Conservation (phyloP, 2,113 vertebrate genomes). For the Phyllostomus hastatus region DNA sequence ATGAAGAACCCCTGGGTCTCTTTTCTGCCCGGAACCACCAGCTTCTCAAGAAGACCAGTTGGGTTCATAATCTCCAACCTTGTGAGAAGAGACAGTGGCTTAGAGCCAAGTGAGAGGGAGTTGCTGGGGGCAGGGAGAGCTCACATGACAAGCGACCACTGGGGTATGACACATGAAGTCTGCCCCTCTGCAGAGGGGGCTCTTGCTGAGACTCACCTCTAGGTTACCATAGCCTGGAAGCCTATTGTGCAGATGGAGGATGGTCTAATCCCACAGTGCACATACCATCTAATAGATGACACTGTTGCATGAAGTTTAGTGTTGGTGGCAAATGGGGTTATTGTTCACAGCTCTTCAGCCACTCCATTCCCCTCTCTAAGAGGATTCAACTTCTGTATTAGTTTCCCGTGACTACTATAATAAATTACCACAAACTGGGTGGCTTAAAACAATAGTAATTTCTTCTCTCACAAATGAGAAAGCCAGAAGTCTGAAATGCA, state of each 20-base stretch:
- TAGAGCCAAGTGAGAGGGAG: not conserved
- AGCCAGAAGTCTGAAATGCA: not conserved
- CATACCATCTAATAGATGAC: rapidly evolving
- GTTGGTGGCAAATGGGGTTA: not conserved
- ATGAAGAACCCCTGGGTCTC: rapidly evolving
- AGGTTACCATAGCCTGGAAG: no score
- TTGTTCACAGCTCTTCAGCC: not conserved
- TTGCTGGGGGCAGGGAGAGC: rapidly evolving
- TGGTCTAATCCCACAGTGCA: not conserved
- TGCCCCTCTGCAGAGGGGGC: not conserved
- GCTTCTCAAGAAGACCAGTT: not conserved
- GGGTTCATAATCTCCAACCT: not conserved
- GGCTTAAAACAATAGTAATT: not conserved
- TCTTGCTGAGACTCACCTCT: no score
- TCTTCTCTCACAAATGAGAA: not conserved
- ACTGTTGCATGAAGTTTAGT: rapidly evolving
- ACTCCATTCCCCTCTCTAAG: not conserved
- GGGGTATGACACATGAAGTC: not conserved
- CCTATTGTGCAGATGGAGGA: not conserved
- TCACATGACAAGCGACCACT: rapidly evolving
- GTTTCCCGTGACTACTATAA: not conserved
- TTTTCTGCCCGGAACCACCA: not conserved
- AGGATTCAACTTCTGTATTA: not conserved
- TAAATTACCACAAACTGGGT: not conserved
- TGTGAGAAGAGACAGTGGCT: not conserved